Evolutionary conservation across 2,888 invertebrate species (phyloP), one percentile per base, ranked within the genome.

Genomic region (Drosophila atripex): DNA sequence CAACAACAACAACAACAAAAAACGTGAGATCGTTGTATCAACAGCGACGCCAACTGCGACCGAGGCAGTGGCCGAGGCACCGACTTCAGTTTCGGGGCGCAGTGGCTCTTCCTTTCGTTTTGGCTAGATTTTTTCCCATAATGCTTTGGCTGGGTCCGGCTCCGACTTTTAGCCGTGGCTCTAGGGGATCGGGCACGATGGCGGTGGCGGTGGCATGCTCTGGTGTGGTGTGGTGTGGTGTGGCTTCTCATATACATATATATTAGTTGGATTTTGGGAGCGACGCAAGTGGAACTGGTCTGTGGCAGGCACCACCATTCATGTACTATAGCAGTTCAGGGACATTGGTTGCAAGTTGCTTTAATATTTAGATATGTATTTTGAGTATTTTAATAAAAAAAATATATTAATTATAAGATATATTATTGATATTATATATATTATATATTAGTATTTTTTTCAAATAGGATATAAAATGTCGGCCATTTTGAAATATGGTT

Each of bases 91-190:
- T 66, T 79, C 84, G 75, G 76, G 76, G 76, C 69, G 73, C 75
- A 78, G 85, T 76, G 80, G 88, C 90, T 90, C 90, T 90, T 90
- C 91, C 90, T 90, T 90, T 90, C 90, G 90, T 89, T 90, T 89
- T 88, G 74, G 76, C 87, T 77, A 76, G 75, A 86, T 86, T 89
- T 90, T 90, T 89, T 89, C 89, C 89, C 89, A 89, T 80, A 89
- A 89, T 90, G 89, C 86, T 79, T 75, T 89, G 72, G 61, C 54
- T 58, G 72, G 59, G 47, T 61, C 56, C 56, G 58, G 65, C 68
- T 64, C 45, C 49, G 60, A 59, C 65, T 59, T 73, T 73, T 63
- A 14, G 46, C 25, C 30, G 30, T 23, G 35, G 65, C 46, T 55
- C 55, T 38, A 55, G 65, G 68, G 53, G 25, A 51, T 65, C 52